Evolutionary conservation across 2,888 invertebrate species (phyloP), one percentile per base, ranked within the genome.

Genomic region (Ceraclea dissimilis): DNA sequence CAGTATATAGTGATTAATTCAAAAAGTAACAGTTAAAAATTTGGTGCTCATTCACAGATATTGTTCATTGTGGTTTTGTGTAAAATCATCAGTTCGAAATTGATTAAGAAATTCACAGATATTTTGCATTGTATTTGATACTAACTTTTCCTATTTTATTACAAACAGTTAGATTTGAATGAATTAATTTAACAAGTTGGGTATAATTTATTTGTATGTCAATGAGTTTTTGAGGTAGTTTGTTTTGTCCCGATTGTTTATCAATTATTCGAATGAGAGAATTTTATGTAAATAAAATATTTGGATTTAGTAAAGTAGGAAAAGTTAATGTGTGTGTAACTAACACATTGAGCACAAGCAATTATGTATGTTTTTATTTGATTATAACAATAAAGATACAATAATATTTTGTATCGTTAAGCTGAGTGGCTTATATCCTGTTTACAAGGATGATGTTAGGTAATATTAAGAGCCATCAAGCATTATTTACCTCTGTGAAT

Each of bases 11-110:
- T 39, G 13, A 39, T 39, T 8, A 8, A 39, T 39, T 39, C 39
- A 39, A 39, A 39, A 39, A 39, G 39, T 39, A 39, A 39, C 39
- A 39, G 13, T 39, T 8, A 8, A 39, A 39, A 39, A n/a, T 4
- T 39, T 39, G 39, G 39, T 39, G 39, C 39, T 16, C 39, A n/a
- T 39, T 39, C 39, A 39, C 39, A 39, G 13, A 39, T 39, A 16
- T 39, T 39, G 39, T 39, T 39, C 39, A 39, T 39, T 39, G 39
- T 39, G 39, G n/a, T n/a, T 39, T 39, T n/a, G 39, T 39, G 39
- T 39, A 39, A 8, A 31, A 39, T 13, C 16, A 39, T 13, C 13
- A 13, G 2, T n/a, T 39, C 16, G 39, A 26, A 26, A 39, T 39
- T 39, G 13, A 16, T 39, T 16, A 39, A 16, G 39, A 39, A 39